Evolutionary conservation across 2,113 vertebrate genomes (phyloP).

Genomic region (Mus pahari): DNA sequence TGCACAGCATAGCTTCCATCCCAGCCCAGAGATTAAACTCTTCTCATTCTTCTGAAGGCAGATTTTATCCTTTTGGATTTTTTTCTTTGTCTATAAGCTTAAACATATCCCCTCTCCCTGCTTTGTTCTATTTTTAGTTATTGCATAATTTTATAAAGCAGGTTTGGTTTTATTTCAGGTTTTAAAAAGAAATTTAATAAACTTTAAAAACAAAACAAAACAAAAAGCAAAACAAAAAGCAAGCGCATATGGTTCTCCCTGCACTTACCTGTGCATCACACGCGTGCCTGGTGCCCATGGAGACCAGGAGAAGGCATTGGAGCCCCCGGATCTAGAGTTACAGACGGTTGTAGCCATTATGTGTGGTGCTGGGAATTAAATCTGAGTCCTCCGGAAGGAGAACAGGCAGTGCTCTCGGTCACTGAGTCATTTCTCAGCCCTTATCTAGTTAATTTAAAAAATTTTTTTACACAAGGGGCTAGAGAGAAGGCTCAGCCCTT

Average conservation of each 20-base stretch:
- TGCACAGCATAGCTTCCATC: not conserved
- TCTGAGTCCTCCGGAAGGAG: not conserved
- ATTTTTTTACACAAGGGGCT: not conserved
- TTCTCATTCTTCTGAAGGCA: slow-evolving; percentile 53
- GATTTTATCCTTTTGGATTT: not conserved
- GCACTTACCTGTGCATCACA: not conserved
- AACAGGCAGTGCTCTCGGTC: not conserved
- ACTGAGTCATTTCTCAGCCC: not conserved
- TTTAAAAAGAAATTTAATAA: not conserved
- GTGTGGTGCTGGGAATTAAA: not conserved
- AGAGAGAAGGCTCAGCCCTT: not conserved
- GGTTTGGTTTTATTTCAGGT: slow-evolving; percentile 52
- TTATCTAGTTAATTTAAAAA: no score
- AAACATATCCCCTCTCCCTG: not conserved
- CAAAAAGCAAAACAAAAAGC: not conserved
- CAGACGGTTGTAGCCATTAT: not conserved
- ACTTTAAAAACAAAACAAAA: not conserved
- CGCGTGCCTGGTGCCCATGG: not conserved
- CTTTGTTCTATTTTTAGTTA: slow-evolving; percentile 39
- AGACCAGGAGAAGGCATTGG: not conserved
- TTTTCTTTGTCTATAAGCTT: slow-evolving; percentile 51
- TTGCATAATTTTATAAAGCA: slow-evolving; percentile 39
- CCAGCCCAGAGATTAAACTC: not conserved
- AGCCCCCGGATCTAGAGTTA: not conserved
- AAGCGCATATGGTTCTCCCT: not conserved